phyloP scores from a whole-genome alignment of 2,888 invertebrate species.

The Athetis lepigone region DNA sequence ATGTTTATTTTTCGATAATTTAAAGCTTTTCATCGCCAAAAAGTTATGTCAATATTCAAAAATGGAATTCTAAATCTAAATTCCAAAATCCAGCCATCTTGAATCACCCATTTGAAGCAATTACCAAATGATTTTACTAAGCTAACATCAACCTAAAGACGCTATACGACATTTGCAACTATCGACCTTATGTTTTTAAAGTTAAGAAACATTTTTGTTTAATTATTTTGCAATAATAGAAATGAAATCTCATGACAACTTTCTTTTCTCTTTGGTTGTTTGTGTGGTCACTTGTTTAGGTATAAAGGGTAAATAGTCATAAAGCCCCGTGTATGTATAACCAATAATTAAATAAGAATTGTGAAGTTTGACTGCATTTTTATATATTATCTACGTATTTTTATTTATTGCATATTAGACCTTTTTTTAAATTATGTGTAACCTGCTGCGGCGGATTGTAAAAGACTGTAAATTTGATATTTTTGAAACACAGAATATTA shows the following conservation, averaged over 20 bases:
- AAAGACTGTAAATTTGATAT: too few relatives aligned
- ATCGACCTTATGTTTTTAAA: conserved; percentile 10
- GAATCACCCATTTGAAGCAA: conserved; percentile 35
- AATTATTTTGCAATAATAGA: conserved; percentile 27
- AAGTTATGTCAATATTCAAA: conserved; percentile 5
- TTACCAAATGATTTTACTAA: conserved; percentile 41
- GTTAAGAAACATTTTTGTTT: conserved; percentile 35
- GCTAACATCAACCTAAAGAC: conserved; percentile 21
- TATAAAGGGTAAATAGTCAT: conserved; percentile 56
- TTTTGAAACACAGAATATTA: too few relatives aligned
- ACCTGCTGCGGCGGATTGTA: too few relatives aligned
- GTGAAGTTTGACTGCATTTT: conserved; percentile 50
- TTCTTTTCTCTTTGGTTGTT: conserved; percentile 40
- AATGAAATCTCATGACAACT: conserved; percentile 56
- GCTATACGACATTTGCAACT: conserved; percentile 37
- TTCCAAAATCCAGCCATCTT: conserved; percentile 13
- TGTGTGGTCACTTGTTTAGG: conserved; percentile 43
- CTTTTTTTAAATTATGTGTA: background rate
- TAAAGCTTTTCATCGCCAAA: background rate
- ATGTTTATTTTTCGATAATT: background rate
- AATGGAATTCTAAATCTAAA: background rate
- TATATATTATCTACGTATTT: conserved; percentile 8
- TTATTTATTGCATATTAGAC: background rate
- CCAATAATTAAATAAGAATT: conserved; percentile 12
- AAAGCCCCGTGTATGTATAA: conserved; percentile 28